These are phyloP conservation scores for Eospalax fontanierii DNA, from an alignment of 2,797 vertebrate species.

Conservation along the genomic window DNA sequence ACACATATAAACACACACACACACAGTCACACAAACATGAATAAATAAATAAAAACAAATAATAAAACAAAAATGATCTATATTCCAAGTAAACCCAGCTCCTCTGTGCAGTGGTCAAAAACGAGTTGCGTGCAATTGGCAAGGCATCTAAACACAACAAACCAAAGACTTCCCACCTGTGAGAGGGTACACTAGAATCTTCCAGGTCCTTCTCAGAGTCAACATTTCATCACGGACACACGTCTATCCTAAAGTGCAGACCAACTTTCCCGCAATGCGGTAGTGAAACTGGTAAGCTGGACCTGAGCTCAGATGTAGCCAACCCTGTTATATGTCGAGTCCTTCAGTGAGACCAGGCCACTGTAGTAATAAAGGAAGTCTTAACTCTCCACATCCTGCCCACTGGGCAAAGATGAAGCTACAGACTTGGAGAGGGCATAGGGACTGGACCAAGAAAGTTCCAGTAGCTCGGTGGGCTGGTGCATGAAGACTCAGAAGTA, in stretches of 20 bases:
- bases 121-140: neutral
- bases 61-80: neutral
- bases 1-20: neutral
- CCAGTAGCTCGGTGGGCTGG: neutral
- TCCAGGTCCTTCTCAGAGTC: neutral
- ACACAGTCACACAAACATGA: neutral
- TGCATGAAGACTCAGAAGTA: neutral
- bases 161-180: neutral
- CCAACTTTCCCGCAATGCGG: neutral
- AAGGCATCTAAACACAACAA: neutral
- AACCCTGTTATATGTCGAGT: neutral
- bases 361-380: neutral
- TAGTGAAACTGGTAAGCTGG: neutral
- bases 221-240: neutral
- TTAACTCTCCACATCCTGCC: neutral
- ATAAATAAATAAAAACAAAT: neutral
- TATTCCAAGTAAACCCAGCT: slow-evolving; percentile 13
- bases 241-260: no score
- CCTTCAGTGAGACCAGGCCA: neutral
- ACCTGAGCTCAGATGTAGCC: neutral
- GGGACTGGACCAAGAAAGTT: no score
- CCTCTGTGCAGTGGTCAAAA: neutral
- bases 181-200: neutral
- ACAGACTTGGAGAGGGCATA: neutral
- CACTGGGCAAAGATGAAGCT: neutral